Conservation (phyloP, 1,140 invertebrate genomes). For the Apis mellifera region DNA sequence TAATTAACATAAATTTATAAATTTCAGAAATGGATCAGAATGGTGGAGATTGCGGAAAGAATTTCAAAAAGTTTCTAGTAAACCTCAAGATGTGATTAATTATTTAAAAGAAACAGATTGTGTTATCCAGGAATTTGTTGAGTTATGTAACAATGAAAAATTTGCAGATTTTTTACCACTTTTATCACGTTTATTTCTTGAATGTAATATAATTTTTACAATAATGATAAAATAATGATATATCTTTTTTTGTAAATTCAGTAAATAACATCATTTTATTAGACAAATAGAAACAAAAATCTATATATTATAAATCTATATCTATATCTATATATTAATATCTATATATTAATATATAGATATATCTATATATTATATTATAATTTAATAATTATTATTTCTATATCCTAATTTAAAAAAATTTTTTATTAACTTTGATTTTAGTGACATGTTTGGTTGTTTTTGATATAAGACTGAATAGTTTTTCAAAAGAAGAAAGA, state of each 20-base stretch:
- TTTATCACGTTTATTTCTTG: conserved; percentile 89
- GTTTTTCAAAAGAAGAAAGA: conserved; percentile 84
- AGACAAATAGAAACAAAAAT: neutral
- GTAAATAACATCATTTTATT: neutral
- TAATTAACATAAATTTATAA: conserved; percentile 32
- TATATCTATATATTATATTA: no score
- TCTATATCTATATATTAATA: no score
- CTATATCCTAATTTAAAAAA: neutral
- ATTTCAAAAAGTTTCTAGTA: conserved; percentile 90
- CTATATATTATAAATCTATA: no score
- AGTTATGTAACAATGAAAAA: conserved; percentile 72
- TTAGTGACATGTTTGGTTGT: conserved; percentile 87
- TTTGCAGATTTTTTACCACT: conserved; percentile 86
- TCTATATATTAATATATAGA: no score
- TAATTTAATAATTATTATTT: no score
- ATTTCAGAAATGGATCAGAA: conserved; percentile 89
- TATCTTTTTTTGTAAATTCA: neutral
- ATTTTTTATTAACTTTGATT: conserved; percentile 52
- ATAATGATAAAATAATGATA: no score
- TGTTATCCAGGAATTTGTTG: conserved; percentile 86
- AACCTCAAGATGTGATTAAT: conserved; percentile 85
- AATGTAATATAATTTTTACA: conserved; percentile 83
- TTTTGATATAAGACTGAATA: conserved; percentile 85
- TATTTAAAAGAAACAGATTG: conserved; percentile 85
- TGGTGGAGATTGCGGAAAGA: conserved; percentile 90